A percentile compares a stretch with the other conserved stretches of the same genome.
Evolutionary conservation across 92 coral and sea anemone species (phyloP).

Genomic region (Zoanthus sansibaricus): DNA sequence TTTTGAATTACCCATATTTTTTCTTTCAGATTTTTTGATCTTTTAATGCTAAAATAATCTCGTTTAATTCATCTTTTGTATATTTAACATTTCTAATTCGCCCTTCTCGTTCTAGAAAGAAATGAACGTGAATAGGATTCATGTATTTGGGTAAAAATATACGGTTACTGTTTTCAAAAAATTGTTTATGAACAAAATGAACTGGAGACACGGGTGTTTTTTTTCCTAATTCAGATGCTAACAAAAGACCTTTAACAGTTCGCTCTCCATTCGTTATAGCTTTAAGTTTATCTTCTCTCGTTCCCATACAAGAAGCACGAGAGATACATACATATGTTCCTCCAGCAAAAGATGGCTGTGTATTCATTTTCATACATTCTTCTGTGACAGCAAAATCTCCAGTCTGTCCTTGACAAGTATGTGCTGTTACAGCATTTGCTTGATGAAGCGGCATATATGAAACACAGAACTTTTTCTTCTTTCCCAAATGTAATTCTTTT

Average conservation of each 20-base stretch:
- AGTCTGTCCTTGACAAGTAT: not conserved
- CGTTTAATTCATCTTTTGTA: not conserved
- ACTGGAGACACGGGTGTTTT: not conserved
- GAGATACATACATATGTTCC: not conserved
- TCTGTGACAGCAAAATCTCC: constrained; percentile 13
- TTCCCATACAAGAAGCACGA: not conserved
- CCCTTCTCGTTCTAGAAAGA: not conserved
- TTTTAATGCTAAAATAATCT: not conserved
- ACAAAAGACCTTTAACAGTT: not conserved
- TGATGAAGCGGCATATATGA: constrained; percentile 1
- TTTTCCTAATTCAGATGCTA: not conserved
- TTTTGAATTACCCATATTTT: not conserved
- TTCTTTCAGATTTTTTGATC: not conserved
- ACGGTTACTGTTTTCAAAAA: not conserved
- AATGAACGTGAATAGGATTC: not conserved
- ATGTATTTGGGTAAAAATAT: not conserved
- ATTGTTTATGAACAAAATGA: too few relatives aligned
- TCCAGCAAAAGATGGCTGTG: not conserved
- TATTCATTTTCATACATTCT: not conserved
- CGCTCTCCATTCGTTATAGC: not conserved
- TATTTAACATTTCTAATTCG: not conserved
- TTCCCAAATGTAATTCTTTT: not conserved
- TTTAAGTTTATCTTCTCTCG: not conserved
- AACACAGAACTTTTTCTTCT: not conserved
- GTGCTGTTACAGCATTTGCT: not conserved